Evolutionary conservation across 2,888 invertebrate species (phyloP).

Genomic region (Cantharis rustica): DNA sequence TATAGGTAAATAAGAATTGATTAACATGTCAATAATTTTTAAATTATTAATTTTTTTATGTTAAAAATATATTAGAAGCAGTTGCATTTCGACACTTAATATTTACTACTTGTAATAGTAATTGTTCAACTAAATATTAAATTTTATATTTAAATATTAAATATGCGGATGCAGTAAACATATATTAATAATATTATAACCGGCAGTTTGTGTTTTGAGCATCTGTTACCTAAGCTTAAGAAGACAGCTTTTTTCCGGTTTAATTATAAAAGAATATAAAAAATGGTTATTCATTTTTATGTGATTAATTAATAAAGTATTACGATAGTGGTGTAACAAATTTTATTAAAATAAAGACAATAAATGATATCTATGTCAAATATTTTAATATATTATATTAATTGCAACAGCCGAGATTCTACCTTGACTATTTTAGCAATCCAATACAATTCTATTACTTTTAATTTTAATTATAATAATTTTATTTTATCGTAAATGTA

Average conservation of each 20-base stretch:
- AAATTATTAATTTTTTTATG: neutral
- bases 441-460: no score
- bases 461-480: no score
- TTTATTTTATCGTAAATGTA: no score
- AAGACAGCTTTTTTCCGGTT: slow-evolving; percentile 26
- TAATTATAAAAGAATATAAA: slow-evolving; percentile 25
- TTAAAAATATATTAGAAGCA: neutral
- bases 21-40: neutral
- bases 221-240: slow-evolving; percentile 22
- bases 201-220: slow-evolving; percentile 19
- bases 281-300: slow-evolving; percentile 22
- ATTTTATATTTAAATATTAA: neutral
- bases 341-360: neutral
- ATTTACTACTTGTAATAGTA: slow-evolving; percentile 7
- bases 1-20: neutral
- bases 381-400: no score
- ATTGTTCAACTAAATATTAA: neutral
- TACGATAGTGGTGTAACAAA: neutral
- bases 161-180: slow-evolving; percentile 30
- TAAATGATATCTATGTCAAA: neutral
- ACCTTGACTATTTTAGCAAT: no score
- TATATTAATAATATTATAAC: slow-evolving; percentile 30
- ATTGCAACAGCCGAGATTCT: no score
- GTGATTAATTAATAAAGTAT: slow-evolving; percentile 8
- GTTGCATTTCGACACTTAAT: slow-evolving; percentile 1